Conservation (phyloP, 2,797 vertebrate species). For the Echiichthys vipera region DNA sequence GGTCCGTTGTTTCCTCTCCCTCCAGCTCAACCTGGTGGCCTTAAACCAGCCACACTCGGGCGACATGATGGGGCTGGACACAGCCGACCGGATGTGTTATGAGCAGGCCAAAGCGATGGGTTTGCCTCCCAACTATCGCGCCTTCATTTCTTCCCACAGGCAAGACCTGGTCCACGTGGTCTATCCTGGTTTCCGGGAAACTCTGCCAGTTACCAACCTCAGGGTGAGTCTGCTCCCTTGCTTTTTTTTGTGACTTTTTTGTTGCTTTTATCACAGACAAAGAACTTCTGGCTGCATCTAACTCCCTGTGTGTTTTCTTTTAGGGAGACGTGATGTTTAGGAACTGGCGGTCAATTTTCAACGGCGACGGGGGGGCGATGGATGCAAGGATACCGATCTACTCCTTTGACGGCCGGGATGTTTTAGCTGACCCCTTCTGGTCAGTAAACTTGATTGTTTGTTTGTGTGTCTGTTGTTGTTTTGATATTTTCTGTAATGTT, state of each 20-base stretch:
- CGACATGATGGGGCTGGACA: slow-evolving; percentile 83
- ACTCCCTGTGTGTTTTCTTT: not conserved
- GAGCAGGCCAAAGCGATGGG: slow-evolving; percentile 93
- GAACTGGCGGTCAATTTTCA: slow-evolving; percentile 93
- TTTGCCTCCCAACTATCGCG: slow-evolving; percentile 89
- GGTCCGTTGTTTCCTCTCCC: not conserved
- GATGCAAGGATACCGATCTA: slow-evolving; percentile 90
- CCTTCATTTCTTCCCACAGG: slow-evolving; percentile 91
- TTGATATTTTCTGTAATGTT: not conserved
- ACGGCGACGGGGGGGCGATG: slow-evolving; percentile 83
- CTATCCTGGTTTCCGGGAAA: slow-evolving; percentile 72
- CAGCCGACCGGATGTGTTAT: slow-evolving; percentile 91
- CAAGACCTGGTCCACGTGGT: slow-evolving; percentile 82
- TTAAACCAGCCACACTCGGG: slow-evolving; percentile 92
- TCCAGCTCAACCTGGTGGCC: slow-evolving; percentile 92
- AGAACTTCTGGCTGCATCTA: not conserved
- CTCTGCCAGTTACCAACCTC: slow-evolving; percentile 89
- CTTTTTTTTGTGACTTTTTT: too few species aligned
- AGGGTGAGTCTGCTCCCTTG: slow-evolving; percentile 82
- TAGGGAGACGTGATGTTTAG: slow-evolving; percentile 93
- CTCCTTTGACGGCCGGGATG: slow-evolving; percentile 93
- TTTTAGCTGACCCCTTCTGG: slow-evolving; percentile 94
- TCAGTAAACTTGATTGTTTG: slow-evolving; percentile 71
- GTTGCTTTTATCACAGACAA: too few species aligned
- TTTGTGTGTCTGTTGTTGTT: not conserved